Evolutionary conservation across 2,113 vertebrate genomes (phyloP).

Genomic region (Spermophilus dauricus): DNA sequence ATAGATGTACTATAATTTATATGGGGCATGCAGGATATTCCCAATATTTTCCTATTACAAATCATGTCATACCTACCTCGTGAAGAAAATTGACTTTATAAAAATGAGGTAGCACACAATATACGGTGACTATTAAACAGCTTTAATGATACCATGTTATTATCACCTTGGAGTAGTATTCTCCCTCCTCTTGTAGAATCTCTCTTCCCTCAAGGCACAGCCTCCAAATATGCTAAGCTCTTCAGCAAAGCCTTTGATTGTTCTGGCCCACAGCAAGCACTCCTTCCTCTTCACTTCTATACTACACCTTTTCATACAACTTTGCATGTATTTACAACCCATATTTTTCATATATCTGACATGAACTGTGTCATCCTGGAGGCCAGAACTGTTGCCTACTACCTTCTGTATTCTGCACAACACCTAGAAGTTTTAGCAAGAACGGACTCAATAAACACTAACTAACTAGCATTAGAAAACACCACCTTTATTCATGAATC

Average conservation of each 20-base stretch:
- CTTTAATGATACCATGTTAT: neutral
- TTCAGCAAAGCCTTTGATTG: constrained; percentile 1
- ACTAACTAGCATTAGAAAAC: neutral
- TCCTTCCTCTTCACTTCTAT: constrained; percentile 2
- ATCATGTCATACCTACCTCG: neutral
- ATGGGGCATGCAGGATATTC: neutral
- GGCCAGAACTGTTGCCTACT: neutral
- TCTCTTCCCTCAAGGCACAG: neutral
- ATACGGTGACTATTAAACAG: neutral
- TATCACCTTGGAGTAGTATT: neutral
- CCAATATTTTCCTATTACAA: constrained; percentile 25
- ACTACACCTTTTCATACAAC: neutral
- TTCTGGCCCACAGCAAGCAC: neutral
- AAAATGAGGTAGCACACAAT: constrained; percentile 3
- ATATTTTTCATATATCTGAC: constrained; percentile 10
- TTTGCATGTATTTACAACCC: neutral
- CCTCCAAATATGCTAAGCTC: neutral
- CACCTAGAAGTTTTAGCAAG: neutral
- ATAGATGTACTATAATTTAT: neutral
- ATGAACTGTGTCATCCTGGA: neutral
- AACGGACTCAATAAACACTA: neutral
- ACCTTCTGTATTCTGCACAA: neutral
- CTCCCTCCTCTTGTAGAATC: neutral
- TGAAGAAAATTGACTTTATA: constrained; percentile 55
- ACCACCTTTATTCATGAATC: constrained; percentile 26